A percentile compares a stretch with the other conserved stretches of the same genome.
Conservation (phyloP, 2,888 invertebrate genomes). For the Asteroscopus sphinx region DNA sequence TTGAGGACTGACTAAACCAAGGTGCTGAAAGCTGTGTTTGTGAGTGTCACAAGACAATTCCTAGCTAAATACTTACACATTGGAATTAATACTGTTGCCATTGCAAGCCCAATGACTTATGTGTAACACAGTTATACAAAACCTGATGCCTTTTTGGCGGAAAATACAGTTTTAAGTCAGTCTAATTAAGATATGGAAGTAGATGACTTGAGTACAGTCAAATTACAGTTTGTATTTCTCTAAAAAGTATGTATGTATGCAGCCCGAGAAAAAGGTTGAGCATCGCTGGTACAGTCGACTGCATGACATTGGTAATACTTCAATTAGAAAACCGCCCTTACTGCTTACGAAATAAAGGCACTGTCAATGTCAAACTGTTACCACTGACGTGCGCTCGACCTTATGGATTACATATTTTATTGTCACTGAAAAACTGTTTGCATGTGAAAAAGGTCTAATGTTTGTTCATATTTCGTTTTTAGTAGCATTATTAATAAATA, state of each 20-base stretch:
- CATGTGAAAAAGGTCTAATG: constrained; percentile 8
- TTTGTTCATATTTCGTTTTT: constrained; percentile 22
- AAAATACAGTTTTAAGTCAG: too few relatives aligned
- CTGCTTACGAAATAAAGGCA: too few relatives aligned
- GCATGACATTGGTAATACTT: too few relatives aligned
- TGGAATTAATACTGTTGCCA: constrained; percentile 49
- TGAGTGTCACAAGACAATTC: constrained; percentile 49
- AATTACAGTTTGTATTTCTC: too few relatives aligned
- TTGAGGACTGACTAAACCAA: constrained; percentile 60
- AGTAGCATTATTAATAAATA: constrained; percentile 9
- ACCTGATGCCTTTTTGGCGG: background rate
- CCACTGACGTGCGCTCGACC: too few relatives aligned
- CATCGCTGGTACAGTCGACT: background rate
- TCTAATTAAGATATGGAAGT: too few relatives aligned
- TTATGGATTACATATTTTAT: too few relatives aligned
- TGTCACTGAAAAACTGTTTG: constrained; percentile 10
- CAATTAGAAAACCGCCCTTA: too few relatives aligned
- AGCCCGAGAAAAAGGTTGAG: constrained; percentile 1
- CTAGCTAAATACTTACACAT: constrained; percentile 40
- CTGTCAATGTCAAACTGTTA: too few relatives aligned
- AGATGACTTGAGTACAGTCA: too few relatives aligned
- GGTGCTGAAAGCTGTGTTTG: constrained; percentile 66
- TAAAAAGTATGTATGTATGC: background rate
- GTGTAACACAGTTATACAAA: constrained; percentile 14
- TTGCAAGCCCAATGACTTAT: constrained; percentile 15